Evolutionary conservation across 2,888 invertebrate species (phyloP), one percentile per base, ranked within the genome.

Genomic region (Protophormia terraenovae): DNA sequence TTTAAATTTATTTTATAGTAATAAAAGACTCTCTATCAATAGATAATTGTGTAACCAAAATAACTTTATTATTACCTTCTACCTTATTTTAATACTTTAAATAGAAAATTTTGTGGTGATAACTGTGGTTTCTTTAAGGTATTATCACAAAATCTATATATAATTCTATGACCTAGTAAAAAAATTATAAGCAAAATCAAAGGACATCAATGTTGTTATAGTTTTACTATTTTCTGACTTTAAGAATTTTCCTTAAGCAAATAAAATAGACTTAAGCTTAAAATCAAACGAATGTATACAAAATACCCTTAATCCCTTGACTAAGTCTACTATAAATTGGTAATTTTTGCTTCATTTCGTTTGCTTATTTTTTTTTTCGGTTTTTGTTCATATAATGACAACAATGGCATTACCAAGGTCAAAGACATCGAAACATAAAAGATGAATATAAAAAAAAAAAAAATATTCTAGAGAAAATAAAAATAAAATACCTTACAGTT

Each of bases 241-340:
- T 24, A 29, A 27, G 8, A 53, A 53, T 50, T 64, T 55, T 41
- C 12, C 6, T 16, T 10, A 45, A 66, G 55, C 32, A 47, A 76
- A 53, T 76, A 50, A 53, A 27, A 27, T 38, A 24, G 50, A 50
- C 24, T 35, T 62, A 32, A 62, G 50, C 24, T 24, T 38, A 38
- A 47, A 35, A 27, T 53, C 50, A 67, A 55, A 55, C 22, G 55
- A 45, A 14, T 41, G 38, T n/a, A 64, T 8, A 24, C 8, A 38
- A 64, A 69, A 24, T 24, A 41, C 7, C 35, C 32, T 8, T 66
- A 73, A 80, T 73, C 55, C 32, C 47, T 22, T 58, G 19, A 35
- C 41, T 72, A 73, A 80, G 45, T 73, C 55, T 55, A 66, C 27
- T 35, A 45, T 24, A 73, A 41, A 72, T 64, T 72, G 64, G 53